Conservation (phyloP, 2,797 vertebrate species). For the Meriones psammophilus region DNA sequence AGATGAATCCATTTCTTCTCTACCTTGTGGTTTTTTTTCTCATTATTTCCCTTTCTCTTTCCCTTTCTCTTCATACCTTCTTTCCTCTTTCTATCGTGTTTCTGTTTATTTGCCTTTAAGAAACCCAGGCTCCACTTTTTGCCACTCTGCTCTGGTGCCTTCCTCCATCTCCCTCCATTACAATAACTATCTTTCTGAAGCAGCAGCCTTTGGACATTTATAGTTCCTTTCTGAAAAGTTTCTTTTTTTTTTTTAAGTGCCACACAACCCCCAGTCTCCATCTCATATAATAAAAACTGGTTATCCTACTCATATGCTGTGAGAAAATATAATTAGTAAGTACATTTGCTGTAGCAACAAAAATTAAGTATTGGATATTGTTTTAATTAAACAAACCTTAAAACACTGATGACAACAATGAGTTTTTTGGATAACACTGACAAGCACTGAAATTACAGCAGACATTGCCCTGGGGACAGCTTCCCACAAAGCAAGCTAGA, state of each 20-base stretch:
- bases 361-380: slow-evolving; percentile 25
- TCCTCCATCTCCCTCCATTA: neutral
- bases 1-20: neutral
- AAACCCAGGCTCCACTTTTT: neutral
- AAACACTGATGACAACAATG: neutral
- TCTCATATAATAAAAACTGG: slow-evolving; percentile 22
- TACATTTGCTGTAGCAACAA: neutral
- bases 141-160: neutral
- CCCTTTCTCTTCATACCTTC: neutral
- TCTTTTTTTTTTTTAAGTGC: slow-evolving; percentile 6
- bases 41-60: neutral
- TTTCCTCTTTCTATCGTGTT: neutral
- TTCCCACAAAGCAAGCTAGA: slow-evolving; percentile 16
- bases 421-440: slow-evolving; percentile 42
- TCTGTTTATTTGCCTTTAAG: neutral
- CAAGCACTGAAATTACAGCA: neutral
- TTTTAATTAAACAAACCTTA: slow-evolving; percentile 60
- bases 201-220: neutral
- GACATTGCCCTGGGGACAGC: neutral
- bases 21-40: neutral
- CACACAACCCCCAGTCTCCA: neutral
- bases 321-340: neutral
- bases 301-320: neutral
- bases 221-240: neutral
- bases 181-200: neutral